Base-by-base conservation (phyloP, 2,797 vertebrate genomes). In the Chaetodon trifasciatus region DNA sequence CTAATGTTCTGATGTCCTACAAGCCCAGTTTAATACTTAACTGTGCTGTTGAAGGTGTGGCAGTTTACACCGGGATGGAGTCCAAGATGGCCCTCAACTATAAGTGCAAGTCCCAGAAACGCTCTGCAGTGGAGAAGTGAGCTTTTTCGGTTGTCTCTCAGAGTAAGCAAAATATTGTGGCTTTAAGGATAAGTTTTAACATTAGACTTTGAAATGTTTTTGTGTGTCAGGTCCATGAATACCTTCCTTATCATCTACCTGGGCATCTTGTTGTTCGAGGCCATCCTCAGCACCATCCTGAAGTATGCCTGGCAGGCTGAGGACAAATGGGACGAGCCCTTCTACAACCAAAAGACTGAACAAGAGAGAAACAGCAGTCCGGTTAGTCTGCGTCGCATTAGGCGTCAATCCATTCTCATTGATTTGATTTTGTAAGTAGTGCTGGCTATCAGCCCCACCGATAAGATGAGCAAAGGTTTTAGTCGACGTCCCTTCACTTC, bases 21-120 rank as follows among this genome's bases (percentile, higher is more conserved):
- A 6, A 52, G 8, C 40, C 2, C 24, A 3, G 6, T 42, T 8
- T 70, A 17, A 77, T 40, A 13, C 8, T 10, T 40, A 21, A 55
- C 74, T 86, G 49, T 79, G 37, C 52, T 83, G 75, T 87, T 92
- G 24, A 92, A 99, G 98, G 97, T 93, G 97, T 99, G 89, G 98
- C 98, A 4, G 94, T 99, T 74, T 99, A 99, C 88, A 99, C 98
- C 0, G 98, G 98, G 85, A 99, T 99, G 98, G 98, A 99, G 93
- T 97, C 98, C 81, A 99, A 99, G 93, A 99, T 99, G 98, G 98
- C 98, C 61, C 96, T 99, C 88, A 99, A 99, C 96, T 99, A 99
- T 77, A 99, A 99, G 92, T 98, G 98, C 96, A 99, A 99, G 94
- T 99, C 98, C 78, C 98, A 99, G 94, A 99, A 99, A 91, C 97